These are phyloP conservation scores for Rhipidura dahli DNA, from an alignment of 2,113 vertebrate species.

Conservation along the genomic window DNA sequence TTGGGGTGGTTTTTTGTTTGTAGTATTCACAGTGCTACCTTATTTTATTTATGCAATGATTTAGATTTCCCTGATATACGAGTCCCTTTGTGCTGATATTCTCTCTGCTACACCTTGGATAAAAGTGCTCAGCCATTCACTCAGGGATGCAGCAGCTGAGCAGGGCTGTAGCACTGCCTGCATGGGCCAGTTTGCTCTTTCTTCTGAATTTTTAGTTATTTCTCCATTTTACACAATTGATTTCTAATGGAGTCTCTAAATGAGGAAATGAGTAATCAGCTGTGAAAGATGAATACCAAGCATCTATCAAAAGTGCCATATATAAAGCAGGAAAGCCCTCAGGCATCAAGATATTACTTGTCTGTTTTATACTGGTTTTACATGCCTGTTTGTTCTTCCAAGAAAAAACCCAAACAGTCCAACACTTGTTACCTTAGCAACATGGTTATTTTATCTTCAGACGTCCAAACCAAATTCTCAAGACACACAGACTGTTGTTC, in stretches of 20 bases:
- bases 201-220: neutral
- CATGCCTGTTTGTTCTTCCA: neutral
- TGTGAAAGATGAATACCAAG: neutral
- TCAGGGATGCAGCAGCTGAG: neutral
- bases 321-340: neutral
- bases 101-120: neutral
- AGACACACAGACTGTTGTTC: neutral
- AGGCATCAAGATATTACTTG: neutral
- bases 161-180: neutral
- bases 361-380: constrained; percentile 2
- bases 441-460: neutral
- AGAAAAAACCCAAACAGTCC: neutral
- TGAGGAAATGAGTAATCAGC: neutral
- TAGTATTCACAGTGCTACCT: neutral
- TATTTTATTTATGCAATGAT: neutral
- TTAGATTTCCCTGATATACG: neutral
- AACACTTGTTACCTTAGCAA: constrained; percentile 39
- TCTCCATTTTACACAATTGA: neutral
- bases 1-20: neutral
- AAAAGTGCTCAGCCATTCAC: neutral
- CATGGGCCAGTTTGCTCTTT: neutral
- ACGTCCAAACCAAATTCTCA: neutral
- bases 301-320: neutral
- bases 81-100: neutral
- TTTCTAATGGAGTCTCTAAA: neutral